Conservation (phyloP, 2,888 invertebrate genomes). For the Diarsia brunnea region DNA sequence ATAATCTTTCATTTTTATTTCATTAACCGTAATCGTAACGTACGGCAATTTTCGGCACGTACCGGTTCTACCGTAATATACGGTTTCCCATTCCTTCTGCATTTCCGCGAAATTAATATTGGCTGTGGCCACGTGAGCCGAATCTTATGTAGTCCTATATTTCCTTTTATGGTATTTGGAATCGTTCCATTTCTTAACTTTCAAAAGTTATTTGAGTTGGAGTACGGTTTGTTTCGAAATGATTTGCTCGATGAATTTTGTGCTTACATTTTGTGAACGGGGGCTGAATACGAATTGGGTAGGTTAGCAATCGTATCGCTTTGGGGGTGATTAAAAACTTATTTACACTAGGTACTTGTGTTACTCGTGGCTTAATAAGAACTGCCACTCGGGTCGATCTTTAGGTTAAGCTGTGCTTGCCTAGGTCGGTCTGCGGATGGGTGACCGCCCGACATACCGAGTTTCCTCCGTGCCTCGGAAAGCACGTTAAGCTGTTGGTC, state of each 20-base stretch:
- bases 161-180: constrained; percentile 55
- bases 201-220: constrained; percentile 46
- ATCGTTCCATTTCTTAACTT: constrained; percentile 52
- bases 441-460: no score
- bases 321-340: constrained; percentile 2
- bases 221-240: constrained; percentile 52
- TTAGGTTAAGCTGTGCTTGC: no score
- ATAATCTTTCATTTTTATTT: constrained; percentile 68
- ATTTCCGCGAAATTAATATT: constrained; percentile 77
- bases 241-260: constrained; percentile 53
- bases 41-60: constrained; percentile 64
- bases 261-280: constrained; percentile 43
- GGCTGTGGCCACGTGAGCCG: constrained; percentile 68
- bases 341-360: neutral
- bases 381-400: no score
- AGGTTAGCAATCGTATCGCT: neutral
- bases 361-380: no score
- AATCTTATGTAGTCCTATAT: constrained; percentile 66
- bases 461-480: no score
- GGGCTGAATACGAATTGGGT: constrained; percentile 28
- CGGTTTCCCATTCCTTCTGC: constrained; percentile 70
- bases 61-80: constrained; percentile 58
- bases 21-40: constrained; percentile 64
- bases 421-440: no score
- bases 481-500: no score